Base-by-base conservation (phyloP, 1,140 invertebrate genomes). In the Hyposmocoma kahamanoa region DNA sequence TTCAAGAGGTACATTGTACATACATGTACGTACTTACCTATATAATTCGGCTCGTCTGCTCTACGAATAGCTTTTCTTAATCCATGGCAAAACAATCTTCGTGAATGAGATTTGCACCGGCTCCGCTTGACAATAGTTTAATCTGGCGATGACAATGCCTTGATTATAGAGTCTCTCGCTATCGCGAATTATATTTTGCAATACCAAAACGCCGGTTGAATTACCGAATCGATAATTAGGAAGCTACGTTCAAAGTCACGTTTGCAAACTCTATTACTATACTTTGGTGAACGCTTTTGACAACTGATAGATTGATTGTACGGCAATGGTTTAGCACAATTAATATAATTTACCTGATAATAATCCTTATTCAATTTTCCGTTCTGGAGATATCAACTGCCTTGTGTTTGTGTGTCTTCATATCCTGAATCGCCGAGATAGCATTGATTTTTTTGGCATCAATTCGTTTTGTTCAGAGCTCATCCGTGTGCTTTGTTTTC, bases 161-260 rank as follows among this genome's bases (percentile, higher is more conserved):
- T n/a, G n/a, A n/a, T n/a, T n/a, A n/a, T n/a, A n/a, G 44, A 52
- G 46, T 36, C 43, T 50, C 39, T 45, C 46, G 19, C 34, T 24
- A 62, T 59, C 38, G 30, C 60, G 48, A 54, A 53, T 44, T 41
- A 39, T 52, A 56, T 69, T 64, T 53, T 49, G 57, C 50, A 66
- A 67, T 44, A 26, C 44, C 22, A 56, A 44, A 65, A 56, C 49
- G 42, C 50, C 62, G 47, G 54, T 57, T 62, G 65, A 57, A 46
- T 47, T 48, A 28, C 49, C 58, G 54, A 60, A 68, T 69, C 42
- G 55, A 56, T 71, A 74, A 72, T 74, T 69, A 69, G 52, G 42
- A 53, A 30, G 61, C 42, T 62, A 60, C 64, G 59, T 55, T 36
- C 59, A 21, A 17, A 67, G 68, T 79, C 70, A 76, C 72, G 65